A percentile compares a stretch with the other conserved stretches of the same genome.
Evolutionary conservation across 2,888 invertebrate species (phyloP).

Genomic region (Luffia ferchaultella): DNA sequence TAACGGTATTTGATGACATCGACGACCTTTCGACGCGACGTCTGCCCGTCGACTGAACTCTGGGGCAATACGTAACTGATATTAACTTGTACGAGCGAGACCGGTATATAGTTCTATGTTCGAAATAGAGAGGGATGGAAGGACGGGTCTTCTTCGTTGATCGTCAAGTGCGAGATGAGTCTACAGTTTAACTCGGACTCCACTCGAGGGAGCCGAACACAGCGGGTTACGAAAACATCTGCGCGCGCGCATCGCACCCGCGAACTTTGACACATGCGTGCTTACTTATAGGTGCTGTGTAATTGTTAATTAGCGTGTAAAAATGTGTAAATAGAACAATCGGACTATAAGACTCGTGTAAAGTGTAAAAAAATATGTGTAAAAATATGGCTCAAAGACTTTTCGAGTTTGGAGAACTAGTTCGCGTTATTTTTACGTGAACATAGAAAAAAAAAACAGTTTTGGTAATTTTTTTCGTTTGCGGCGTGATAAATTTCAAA

Average conservation of each 20-base stretch:
- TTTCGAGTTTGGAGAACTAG: background rate
- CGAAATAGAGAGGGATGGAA: constrained; percentile 31
- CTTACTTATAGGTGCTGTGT: background rate
- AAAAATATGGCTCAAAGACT: background rate
- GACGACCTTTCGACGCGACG: constrained; percentile 47
- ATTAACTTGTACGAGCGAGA: constrained; percentile 48
- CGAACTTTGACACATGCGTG: constrained; percentile 23
- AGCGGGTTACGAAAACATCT: constrained; percentile 29
- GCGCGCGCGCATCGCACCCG: constrained; percentile 52
- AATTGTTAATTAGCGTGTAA: background rate
- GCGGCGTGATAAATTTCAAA: too few relatives aligned
- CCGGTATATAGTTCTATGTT: constrained; percentile 21
- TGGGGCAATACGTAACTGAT: constrained; percentile 55
- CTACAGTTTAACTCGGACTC: constrained; percentile 63
- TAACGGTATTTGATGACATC: constrained; percentile 39
- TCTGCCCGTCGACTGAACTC: constrained; percentile 52
- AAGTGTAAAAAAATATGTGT: background rate
- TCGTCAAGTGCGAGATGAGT: constrained; percentile 63
- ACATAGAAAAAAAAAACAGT: background rate
- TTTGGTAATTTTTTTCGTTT: too few relatives aligned
- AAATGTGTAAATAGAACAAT: background rate
- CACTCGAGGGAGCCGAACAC: constrained; percentile 55
- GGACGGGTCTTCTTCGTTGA: constrained; percentile 61
- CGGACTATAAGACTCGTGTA: background rate
- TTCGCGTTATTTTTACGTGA: background rate